Evolutionary conservation across 2,888 invertebrate species (phyloP), one percentile per base, ranked within the genome.

Genomic region (Ditula angustiorana): DNA sequence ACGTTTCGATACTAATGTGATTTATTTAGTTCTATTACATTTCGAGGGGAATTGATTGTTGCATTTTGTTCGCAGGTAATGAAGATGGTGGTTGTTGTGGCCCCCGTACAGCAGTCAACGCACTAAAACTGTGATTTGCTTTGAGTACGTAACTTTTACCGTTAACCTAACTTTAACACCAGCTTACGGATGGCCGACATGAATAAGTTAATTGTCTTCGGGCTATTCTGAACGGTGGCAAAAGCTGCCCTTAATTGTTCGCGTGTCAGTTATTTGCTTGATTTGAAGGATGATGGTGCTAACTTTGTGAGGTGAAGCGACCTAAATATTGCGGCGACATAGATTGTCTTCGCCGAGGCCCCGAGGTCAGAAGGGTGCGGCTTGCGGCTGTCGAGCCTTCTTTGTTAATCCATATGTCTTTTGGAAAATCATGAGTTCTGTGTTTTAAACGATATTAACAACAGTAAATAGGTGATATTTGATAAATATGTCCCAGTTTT

Each of bases 271-370:
- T 60, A 61, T 66, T 74, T 57, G 66, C 55, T 79, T 86, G 86
- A 87, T 57, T 79, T 86, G 86, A 87, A 81, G 77, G 79, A 87
- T 85, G 82, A 75, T 76, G 77, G 74, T 66, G 74, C 69, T 69
- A 78, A 77, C 71, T 81, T 82, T 67, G 79, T 79, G 74, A 74
- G 74, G 75, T 74, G 78, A 77, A 74, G 70, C 74, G 77, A 74
- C 76, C 77, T 76, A 74, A 81, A 82, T 80, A 75, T 78, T 81
- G 80, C 26, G 62, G 63, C 24, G 60, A 49, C 63, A 35, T 35
- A 56, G 57, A 68, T 62, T 68, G 66, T 68, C 66, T 66, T 68
- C 61, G 55, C 16, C 55, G 41, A 19, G 61, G 47, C 59, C 46
- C n/a, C 62, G 66, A 61, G 60, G 64, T 61, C 61, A 46, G 58